These are phyloP conservation scores for Mallotus villosus DNA, from an alignment of 2,797 vertebrate genomes.

Conservation along the genomic window DNA sequence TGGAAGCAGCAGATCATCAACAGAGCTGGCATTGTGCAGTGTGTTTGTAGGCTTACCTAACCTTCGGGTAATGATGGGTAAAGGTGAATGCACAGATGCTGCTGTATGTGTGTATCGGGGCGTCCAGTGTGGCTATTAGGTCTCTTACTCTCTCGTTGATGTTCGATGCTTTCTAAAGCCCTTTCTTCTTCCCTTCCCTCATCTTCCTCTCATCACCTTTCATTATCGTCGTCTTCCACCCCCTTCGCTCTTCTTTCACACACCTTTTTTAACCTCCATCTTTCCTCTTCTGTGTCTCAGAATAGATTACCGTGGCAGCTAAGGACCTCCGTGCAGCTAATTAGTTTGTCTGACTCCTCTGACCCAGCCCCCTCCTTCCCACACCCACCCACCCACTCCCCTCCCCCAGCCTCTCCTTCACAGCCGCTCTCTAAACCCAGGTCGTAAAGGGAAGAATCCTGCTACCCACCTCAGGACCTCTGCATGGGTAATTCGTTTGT, in stretches of 20 bases:
- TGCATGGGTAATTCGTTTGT: slow-evolving; percentile 29
- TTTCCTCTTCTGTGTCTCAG: background rate
- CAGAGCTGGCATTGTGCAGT: no score
- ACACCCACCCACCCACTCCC: background rate
- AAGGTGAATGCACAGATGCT: no score
- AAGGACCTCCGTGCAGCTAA: background rate
- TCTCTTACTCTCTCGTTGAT: background rate
- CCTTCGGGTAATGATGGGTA: no score
- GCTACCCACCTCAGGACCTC: slow-evolving; percentile 6
- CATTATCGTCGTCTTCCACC: background rate
- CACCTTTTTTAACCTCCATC: background rate
- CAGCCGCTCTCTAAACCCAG: background rate
- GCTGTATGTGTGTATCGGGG: no score
- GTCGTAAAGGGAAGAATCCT: background rate
- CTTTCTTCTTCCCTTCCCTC: background rate
- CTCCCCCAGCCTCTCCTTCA: background rate
- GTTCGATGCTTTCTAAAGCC: background rate
- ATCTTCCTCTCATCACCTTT: background rate
- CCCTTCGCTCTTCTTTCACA: background rate
- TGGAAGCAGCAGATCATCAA: no score
- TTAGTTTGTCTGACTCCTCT: background rate
- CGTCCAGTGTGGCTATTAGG: no score
- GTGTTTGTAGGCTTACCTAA: no score
- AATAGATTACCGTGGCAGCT: background rate
- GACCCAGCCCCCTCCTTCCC: background rate